These are phyloP conservation scores for Ctenosaura bakeri DNA, from an alignment of 2,797 vertebrate species.

Conservation along the genomic window DNA sequence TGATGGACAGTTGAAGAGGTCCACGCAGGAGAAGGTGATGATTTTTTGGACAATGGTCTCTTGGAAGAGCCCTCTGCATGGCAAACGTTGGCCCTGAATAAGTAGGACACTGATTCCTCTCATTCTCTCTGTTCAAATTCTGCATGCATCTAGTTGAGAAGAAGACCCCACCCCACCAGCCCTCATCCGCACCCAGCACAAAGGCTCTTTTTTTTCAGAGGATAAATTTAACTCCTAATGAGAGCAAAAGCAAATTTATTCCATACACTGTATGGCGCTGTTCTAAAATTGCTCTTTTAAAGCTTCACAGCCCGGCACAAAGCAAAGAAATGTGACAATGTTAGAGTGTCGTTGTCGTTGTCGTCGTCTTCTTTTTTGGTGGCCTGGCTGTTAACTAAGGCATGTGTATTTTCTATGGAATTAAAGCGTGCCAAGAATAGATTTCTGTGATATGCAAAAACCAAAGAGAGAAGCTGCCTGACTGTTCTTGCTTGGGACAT, in stretches of 20 bases:
- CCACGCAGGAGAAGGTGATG: background rate
- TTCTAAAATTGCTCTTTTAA: slow-evolving; percentile 36
- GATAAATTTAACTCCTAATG: slow-evolving; percentile 35
- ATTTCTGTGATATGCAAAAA: slow-evolving; percentile 51
- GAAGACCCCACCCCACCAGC: background rate
- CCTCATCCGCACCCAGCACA: rapidly evolving
- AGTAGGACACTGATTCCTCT: background rate
- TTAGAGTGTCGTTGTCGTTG: slow-evolving; percentile 2
- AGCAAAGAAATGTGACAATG: slow-evolving; percentile 31
- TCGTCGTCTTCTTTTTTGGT: background rate
- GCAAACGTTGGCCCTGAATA: background rate
- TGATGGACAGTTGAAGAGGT: too few species aligned
- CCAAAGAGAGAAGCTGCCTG: slow-evolving; percentile 19
- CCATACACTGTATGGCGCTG: background rate
- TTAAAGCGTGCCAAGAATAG: slow-evolving; percentile 56
- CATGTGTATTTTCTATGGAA: slow-evolving; percentile 35
- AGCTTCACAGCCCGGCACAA: slow-evolving; percentile 30
- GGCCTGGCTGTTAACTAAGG: slow-evolving; percentile 37
- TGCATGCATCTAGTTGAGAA: background rate
- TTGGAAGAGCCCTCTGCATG: background rate
- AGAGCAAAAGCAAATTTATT: slow-evolving; percentile 17
- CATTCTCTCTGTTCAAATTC: background rate
- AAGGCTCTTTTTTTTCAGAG: slow-evolving; percentile 26
- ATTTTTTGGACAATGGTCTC: background rate
- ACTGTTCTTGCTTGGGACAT: slow-evolving; percentile 39